These are phyloP conservation scores for Drosophila subsilvestris DNA, from an alignment of 2,888 invertebrate species.

Conservation along the genomic window DNA sequence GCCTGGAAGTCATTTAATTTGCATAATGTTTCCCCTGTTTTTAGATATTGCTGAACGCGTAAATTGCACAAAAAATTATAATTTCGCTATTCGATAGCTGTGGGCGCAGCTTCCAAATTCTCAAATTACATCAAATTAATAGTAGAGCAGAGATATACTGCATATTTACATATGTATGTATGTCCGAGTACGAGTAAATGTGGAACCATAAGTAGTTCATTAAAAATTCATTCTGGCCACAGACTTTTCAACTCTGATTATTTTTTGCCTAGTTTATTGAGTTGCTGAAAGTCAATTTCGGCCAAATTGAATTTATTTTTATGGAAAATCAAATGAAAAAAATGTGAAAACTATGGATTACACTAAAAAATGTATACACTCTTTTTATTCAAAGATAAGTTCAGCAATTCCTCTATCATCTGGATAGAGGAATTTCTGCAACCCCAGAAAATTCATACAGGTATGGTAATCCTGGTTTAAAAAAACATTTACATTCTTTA, in stretches of 20 bases:
- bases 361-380: not conserved
- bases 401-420: too few species aligned
- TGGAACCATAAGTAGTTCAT: conserved; percentile 27
- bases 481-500: too few species aligned
- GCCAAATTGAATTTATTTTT: conserved; percentile 36
- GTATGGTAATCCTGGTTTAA: too few species aligned
- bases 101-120: conserved; percentile 15
- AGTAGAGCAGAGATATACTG: conserved; percentile 9
- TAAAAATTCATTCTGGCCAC: conserved; percentile 35
- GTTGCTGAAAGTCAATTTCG: conserved; percentile 32
- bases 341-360: not conserved
- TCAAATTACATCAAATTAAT: conserved; percentile 40
- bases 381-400: too few species aligned
- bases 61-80: conserved; percentile 26
- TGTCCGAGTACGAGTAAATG: not conserved
- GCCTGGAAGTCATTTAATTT: conserved; percentile 25
- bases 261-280: conserved; percentile 27
- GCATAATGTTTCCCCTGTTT: conserved; percentile 21
- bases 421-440: too few species aligned
- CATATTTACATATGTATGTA: conserved; percentile 20
- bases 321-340: conserved; percentile 24
- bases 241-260: conserved; percentile 25
- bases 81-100: conserved; percentile 2
- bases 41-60: conserved; percentile 20
- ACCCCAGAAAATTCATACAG: too few species aligned